Evolutionary conservation across 92 coral and sea anemone genomes (phyloP).

Genomic region (Siderastrea radians): DNA sequence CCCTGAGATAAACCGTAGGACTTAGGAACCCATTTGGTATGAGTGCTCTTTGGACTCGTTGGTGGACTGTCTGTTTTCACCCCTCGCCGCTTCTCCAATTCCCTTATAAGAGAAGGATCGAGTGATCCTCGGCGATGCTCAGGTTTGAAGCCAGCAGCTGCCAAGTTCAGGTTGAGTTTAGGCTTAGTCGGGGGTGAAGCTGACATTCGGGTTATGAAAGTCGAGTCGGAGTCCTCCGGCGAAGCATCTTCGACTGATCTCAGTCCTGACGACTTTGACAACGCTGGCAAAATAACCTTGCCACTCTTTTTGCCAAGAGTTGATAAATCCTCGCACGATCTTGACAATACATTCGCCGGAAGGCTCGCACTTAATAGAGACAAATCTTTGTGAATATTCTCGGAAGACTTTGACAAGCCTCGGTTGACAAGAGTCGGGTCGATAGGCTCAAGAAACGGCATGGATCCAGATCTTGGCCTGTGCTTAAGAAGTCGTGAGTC

Average conservation of each 20-base stretch:
- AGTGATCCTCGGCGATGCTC: slow-evolving; percentile 88
- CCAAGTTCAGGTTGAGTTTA: slow-evolving; percentile 50
- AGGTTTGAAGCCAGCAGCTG: slow-evolving; percentile 73
- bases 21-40: slow-evolving; percentile 89
- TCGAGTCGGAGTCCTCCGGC: slow-evolving; percentile 65
- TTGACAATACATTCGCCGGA: slow-evolving; percentile 56
- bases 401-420: slow-evolving; percentile 76
- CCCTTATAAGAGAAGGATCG: slow-evolving; percentile 67
- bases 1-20: slow-evolving; percentile 54
- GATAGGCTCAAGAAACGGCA: slow-evolving; percentile 79
- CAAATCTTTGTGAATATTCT: slow-evolving; percentile 55
- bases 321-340: slow-evolving; percentile 84
- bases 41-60: slow-evolving; percentile 43
- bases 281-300: slow-evolving; percentile 69
- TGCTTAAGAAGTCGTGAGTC: slow-evolving; percentile 44
- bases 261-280: slow-evolving; percentile 31
- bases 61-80: slow-evolving; percentile 29
- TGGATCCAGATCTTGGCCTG: slow-evolving; percentile 76
- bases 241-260: slow-evolving; percentile 32
- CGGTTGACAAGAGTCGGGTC: slow-evolving; percentile 48
- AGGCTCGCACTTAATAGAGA: slow-evolving; percentile 37
- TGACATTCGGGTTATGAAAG: slow-evolving; percentile 73
- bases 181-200: slow-evolving; percentile 66
- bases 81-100: slow-evolving; percentile 69
- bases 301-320: slow-evolving; percentile 41